Percentiles rank a stretch among this genome's conserved stretches.
These are phyloP conservation scores for Paramisgurnus dabryanus DNA, from an alignment of 2,113 vertebrate genomes.

Conservation along the genomic window DNA sequence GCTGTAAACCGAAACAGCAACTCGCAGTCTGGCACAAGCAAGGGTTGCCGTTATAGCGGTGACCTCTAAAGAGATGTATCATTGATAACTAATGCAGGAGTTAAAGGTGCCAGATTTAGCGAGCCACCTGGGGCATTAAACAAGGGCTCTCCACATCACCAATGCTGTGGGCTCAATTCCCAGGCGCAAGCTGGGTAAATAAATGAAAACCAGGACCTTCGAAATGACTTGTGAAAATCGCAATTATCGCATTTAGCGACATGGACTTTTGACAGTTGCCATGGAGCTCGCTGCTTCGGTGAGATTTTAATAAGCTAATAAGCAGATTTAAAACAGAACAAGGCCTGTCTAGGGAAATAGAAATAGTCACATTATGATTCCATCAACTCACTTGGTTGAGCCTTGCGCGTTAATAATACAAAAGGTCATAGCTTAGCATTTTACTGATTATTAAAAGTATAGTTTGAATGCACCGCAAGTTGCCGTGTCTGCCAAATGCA, in stretches of 20 bases:
- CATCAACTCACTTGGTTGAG: too few relatives aligned
- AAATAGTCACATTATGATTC: constrained; percentile 30
- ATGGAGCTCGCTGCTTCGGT: constrained; percentile 41
- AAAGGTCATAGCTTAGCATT: too few relatives aligned
- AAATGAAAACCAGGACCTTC: constrained; percentile 18
- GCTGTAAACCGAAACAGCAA: neutral
- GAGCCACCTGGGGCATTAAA: neutral
- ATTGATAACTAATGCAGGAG: constrained; percentile 16
- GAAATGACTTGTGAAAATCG: constrained; percentile 40
- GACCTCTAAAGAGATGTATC: constrained; percentile 30
- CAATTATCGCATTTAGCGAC: constrained; percentile 41
- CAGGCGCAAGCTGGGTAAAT: constrained; percentile 38
- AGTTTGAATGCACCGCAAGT: too few relatives aligned
- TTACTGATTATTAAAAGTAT: too few relatives aligned
- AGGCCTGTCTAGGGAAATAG: constrained; percentile 3
- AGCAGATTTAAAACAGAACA: constrained; percentile 36
- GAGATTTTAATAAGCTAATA: constrained; percentile 51
- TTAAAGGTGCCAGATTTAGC: constrained; percentile 6
- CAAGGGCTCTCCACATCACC: constrained; percentile 27
- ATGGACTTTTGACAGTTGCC: constrained; percentile 40
- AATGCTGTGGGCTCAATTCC: constrained; percentile 33
- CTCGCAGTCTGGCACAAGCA: constrained; percentile 10
- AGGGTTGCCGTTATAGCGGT: constrained; percentile 25
- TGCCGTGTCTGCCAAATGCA: too few relatives aligned
- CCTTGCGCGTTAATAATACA: too few relatives aligned